A percentile compares a stretch with the other conserved stretches of the same genome.
Evolutionary conservation across 2,113 vertebrate species (phyloP).

Genomic region (Corvus moneduloides): DNA sequence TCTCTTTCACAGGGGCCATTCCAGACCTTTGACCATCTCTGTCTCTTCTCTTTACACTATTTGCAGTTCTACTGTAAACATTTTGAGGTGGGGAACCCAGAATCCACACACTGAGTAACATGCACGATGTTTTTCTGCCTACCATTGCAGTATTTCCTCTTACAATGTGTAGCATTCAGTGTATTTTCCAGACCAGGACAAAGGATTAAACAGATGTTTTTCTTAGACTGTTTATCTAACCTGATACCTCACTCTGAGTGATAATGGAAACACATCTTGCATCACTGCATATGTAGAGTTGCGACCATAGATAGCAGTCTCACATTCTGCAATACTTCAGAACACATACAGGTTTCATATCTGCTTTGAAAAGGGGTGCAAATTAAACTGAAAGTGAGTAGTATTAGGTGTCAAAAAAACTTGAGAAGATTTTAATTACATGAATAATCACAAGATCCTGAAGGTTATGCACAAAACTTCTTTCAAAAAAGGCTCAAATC

Average conservation of each 20-base stretch:
- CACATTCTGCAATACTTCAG: neutral
- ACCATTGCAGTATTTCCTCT: neutral
- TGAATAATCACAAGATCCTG: neutral
- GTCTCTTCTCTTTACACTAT: neutral
- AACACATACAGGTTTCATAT: neutral
- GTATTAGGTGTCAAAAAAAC: conserved; percentile 3
- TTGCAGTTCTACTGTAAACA: neutral
- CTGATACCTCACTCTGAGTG: neutral
- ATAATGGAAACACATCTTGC: neutral
- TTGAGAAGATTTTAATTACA: conserved; percentile 33
- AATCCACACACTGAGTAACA: neutral
- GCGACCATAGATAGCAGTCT: neutral
- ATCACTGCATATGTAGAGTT: neutral
- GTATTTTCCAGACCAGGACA: neutral
- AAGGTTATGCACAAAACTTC: neutral
- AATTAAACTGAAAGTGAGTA: conserved; percentile 25
- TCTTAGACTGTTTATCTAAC: neutral
- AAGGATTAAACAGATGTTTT: neutral
- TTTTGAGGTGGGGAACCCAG: neutral
- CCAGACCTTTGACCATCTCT: neutral
- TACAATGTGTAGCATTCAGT: neutral
- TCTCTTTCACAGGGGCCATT: neutral
- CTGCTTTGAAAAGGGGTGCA: conserved; percentile 7
- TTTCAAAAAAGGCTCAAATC: neutral
- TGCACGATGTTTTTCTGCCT: neutral